phyloP scores from a whole-genome alignment of 2,888 invertebrate species.

The Eilema sororculum region DNA sequence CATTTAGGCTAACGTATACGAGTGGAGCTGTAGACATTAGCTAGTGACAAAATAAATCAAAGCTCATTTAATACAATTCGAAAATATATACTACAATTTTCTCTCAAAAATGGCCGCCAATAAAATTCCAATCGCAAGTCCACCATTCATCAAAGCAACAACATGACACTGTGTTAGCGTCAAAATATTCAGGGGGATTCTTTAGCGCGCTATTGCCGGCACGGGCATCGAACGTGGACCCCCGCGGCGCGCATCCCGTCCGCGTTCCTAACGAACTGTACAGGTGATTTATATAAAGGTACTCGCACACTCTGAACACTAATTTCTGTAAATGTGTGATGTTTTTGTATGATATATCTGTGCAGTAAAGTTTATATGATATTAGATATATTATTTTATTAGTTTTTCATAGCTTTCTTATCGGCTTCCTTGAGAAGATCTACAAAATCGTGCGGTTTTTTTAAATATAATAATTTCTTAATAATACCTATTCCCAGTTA shows the following conservation, averaged over 20 bases:
- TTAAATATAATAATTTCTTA: too few relatives aligned
- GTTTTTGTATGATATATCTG: slow-evolving; percentile 70
- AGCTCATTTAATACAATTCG: too few relatives aligned
- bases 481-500: too few relatives aligned
- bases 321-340: slow-evolving; percentile 83
- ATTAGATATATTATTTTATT: not conserved
- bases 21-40: too few relatives aligned
- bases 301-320: slow-evolving; percentile 74
- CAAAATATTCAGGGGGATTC: slow-evolving; percentile 83
- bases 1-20: too few relatives aligned
- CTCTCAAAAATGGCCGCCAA: slow-evolving; percentile 6
- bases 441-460: too few relatives aligned
- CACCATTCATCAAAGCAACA: slow-evolving; percentile 74
- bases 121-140: slow-evolving; percentile 40
- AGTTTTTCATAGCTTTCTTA: not conserved
- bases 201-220: slow-evolving; percentile 78
- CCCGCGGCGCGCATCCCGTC: slow-evolving; percentile 75
- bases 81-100: not conserved
- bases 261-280: slow-evolving; percentile 81
- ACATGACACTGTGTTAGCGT: slow-evolving; percentile 76
- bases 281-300: slow-evolving; percentile 61
- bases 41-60: too few relatives aligned
- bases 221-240: slow-evolving; percentile 80
- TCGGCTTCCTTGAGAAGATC: not conserved
- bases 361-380: slow-evolving; percentile 28